Evolutionary conservation across 1,140 invertebrate genomes (phyloP).

Genomic region (Zaprionus capensis): DNA sequence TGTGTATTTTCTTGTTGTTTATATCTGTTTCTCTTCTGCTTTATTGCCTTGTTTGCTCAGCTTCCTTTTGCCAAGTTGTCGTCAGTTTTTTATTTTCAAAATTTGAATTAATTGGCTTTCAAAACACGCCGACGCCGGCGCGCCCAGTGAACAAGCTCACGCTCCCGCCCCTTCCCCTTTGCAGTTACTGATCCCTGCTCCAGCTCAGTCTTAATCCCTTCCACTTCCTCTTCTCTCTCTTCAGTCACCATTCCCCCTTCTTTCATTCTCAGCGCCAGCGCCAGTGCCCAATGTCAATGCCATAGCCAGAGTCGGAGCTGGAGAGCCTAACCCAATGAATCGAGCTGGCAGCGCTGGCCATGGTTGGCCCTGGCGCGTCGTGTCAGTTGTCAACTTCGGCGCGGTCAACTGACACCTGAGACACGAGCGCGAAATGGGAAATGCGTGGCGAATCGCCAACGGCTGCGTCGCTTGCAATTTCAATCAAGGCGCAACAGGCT

Average conservation of each 20-base stretch:
- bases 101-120: conserved; percentile 20
- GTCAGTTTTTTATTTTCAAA: conserved; percentile 15
- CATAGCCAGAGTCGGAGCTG: background rate
- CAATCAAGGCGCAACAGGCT: conserved; percentile 73
- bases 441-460: conserved; percentile 64
- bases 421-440: conserved; percentile 56
- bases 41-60: background rate
- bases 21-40: background rate
- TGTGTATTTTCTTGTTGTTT: background rate
- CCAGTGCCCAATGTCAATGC: conserved; percentile 1
- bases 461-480: conserved; percentile 64
- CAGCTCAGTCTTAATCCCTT: background rate
- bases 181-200: background rate
- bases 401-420: conserved; percentile 66
- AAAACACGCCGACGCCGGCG: conserved; percentile 7
- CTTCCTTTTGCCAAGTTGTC: conserved; percentile 5
- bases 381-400: conserved; percentile 75
- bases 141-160: background rate
- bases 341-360: background rate
- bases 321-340: background rate
- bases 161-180: too few species aligned
- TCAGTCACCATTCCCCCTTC: too few species aligned
- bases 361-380: conserved; percentile 59
- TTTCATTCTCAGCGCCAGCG: background rate
- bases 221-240: background rate